phyloP scores from a whole-genome alignment of 1,140 invertebrate species.

The Caenorhabditis latens region DNA sequence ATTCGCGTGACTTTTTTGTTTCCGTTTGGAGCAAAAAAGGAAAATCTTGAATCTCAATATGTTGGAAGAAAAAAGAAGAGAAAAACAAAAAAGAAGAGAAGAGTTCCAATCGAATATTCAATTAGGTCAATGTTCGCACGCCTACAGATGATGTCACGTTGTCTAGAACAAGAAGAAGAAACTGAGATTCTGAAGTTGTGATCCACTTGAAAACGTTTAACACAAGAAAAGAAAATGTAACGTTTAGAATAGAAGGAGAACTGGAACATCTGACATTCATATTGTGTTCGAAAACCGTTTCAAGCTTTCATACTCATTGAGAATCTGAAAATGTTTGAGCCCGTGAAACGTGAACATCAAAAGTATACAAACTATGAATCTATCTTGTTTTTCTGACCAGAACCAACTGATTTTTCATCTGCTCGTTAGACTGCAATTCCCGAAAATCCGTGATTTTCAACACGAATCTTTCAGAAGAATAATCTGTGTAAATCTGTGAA shows the following conservation, averaged over 20 bases:
- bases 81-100: neutral
- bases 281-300: too few relatives aligned
- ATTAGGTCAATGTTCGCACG: slow-evolving; percentile 33
- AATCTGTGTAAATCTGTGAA: slow-evolving; percentile 10
- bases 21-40: neutral
- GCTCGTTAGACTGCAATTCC: neutral
- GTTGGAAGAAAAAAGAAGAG: slow-evolving; percentile 14
- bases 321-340: too few relatives aligned
- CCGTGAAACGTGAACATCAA: too few relatives aligned
- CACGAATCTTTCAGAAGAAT: neutral
- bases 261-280: too few relatives aligned
- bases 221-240: too few relatives aligned
- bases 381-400: too few relatives aligned
- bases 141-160: slow-evolving; percentile 47
- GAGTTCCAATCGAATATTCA: slow-evolving; percentile 38
- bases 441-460: slow-evolving; percentile 23
- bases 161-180: neutral
- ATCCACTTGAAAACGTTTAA: neutral
- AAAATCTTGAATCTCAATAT: neutral
- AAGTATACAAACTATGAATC: too few relatives aligned
- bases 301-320: too few relatives aligned
- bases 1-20: slow-evolving; percentile 15
- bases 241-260: too few relatives aligned
- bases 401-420: neutral
- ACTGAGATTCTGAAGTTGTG: slow-evolving; percentile 6